These are phyloP conservation scores for Xestia xanthographa DNA, from an alignment of 2,888 invertebrate genomes.

Conservation along the genomic window DNA sequence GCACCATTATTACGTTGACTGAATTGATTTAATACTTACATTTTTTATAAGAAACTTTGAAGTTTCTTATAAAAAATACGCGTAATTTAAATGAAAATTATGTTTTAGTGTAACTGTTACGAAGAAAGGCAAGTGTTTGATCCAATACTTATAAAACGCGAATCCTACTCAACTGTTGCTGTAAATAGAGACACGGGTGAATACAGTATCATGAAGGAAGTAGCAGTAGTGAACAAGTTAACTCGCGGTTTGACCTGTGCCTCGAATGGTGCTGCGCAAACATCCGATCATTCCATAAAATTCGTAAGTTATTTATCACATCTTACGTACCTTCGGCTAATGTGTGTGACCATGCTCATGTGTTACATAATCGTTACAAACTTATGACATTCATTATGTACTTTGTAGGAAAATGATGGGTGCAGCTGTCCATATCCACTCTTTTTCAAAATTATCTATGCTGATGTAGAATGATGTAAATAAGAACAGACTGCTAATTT, in stretches of 20 bases:
- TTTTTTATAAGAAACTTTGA: too few relatives aligned
- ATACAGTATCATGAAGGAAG: slow-evolving; percentile 24
- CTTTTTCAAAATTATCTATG: slow-evolving; percentile 78
- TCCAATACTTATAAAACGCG: slow-evolving; percentile 26
- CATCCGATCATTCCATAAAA: slow-evolving; percentile 79
- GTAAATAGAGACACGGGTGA: slow-evolving; percentile 28
- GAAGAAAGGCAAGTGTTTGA: slow-evolving; percentile 24
- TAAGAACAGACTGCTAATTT: not conserved
- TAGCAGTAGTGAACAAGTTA: slow-evolving; percentile 33
- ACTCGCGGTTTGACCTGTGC: slow-evolving; percentile 34
- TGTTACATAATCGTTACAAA: slow-evolving; percentile 42
- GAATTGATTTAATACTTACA: too few relatives aligned
- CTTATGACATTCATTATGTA: slow-evolving; percentile 44
- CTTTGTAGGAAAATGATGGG: slow-evolving; percentile 69
- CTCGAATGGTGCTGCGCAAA: slow-evolving; percentile 72
- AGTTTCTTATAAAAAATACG: not conserved
- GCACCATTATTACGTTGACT: not conserved
- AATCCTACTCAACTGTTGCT: slow-evolving; percentile 44
- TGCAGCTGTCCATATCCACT: slow-evolving; percentile 70
- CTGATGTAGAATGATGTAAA: slow-evolving; percentile 68
- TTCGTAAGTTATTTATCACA: slow-evolving; percentile 75
- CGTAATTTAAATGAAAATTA: slow-evolving; percentile 5
- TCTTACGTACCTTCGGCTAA: slow-evolving; percentile 36
- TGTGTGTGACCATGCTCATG: slow-evolving; percentile 12
- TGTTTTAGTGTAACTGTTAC: slow-evolving; percentile 41